Evolutionary conservation across 2,113 vertebrate species (phyloP).

Genomic region (Phrynocephalus versicolor): DNA sequence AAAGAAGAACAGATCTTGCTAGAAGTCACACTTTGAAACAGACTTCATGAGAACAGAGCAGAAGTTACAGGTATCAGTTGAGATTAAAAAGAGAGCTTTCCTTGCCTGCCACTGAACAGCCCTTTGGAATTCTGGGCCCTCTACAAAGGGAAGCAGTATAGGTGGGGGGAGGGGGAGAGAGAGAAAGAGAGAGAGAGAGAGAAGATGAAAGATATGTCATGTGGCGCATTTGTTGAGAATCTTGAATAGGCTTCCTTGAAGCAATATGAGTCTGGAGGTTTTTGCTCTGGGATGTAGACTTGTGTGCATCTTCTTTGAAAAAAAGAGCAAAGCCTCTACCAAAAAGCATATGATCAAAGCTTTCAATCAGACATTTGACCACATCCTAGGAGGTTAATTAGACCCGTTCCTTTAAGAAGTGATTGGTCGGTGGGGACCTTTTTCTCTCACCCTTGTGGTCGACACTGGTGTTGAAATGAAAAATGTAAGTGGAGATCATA

Average conservation of each 20-base stretch:
- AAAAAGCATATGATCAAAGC: constrained; percentile 47
- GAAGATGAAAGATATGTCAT: constrained; percentile 41
- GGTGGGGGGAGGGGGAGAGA: too few relatives aligned
- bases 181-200: constrained; percentile 5
- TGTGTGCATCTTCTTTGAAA: constrained; percentile 24
- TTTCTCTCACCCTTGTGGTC: not conserved
- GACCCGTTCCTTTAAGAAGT: constrained; percentile 7
- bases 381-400: constrained; percentile 56
- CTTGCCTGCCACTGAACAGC: constrained; percentile 41
- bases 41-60: constrained; percentile 42
- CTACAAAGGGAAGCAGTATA: constrained; percentile 46
- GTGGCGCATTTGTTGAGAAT: constrained; percentile 34
- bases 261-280: constrained; percentile 32
- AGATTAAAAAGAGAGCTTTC: constrained; percentile 52
- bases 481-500: not conserved
- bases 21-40: constrained; percentile 51
- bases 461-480: constrained; percentile 31
- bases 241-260: constrained; percentile 31
- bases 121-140: constrained; percentile 49
- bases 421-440: constrained; percentile 16
- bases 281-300: constrained; percentile 35
- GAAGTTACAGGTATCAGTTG: constrained; percentile 30
- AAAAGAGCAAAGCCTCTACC: constrained; percentile 38
- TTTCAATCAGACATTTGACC: constrained; percentile 40
- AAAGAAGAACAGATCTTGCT: constrained; percentile 34